These are phyloP conservation scores for Dreissena rostriformis DNA, from an alignment of 1,140 invertebrate species.

Conservation along the genomic window DNA sequence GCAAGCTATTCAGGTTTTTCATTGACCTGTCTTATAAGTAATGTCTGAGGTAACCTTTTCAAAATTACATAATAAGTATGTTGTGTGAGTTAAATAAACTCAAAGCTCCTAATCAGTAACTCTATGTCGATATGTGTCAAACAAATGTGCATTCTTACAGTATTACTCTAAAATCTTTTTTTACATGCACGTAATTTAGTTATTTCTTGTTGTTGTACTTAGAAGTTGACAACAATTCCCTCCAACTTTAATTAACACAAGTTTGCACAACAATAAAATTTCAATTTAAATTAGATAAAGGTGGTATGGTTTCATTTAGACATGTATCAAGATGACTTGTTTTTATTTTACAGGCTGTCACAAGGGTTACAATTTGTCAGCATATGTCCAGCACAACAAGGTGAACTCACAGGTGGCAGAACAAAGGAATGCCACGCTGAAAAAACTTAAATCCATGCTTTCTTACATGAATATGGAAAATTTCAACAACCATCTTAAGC, in stretches of 20 bases:
- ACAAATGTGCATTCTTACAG: too few relatives aligned
- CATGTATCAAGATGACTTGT: background rate
- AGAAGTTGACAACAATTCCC: too few relatives aligned
- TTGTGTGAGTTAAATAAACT: background rate
- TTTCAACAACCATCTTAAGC: background rate
- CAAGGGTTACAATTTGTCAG: conserved; percentile 5
- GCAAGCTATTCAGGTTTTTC: background rate
- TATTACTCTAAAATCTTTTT: too few relatives aligned
- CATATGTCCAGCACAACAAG: background rate
- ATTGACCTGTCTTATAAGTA: background rate
- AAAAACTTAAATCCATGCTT: conserved; percentile 1
- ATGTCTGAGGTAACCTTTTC: background rate
- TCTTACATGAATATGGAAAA: conserved; percentile 11
- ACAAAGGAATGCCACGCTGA: conserved; percentile 11
- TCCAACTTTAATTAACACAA: background rate
- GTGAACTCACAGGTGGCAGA: conserved; percentile 2
- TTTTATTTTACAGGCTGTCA: background rate
- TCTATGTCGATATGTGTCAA: too few relatives aligned
- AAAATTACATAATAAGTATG: too few relatives aligned
- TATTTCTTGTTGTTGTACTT: too few relatives aligned
- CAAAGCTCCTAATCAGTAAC: too few relatives aligned
- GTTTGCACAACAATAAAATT: background rate
- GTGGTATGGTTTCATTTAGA: background rate
- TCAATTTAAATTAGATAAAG: background rate
- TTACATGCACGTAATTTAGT: too few relatives aligned